Evolutionary conservation across 1,140 invertebrate species (phyloP).

Genomic region (Drosophila burlai): DNA sequence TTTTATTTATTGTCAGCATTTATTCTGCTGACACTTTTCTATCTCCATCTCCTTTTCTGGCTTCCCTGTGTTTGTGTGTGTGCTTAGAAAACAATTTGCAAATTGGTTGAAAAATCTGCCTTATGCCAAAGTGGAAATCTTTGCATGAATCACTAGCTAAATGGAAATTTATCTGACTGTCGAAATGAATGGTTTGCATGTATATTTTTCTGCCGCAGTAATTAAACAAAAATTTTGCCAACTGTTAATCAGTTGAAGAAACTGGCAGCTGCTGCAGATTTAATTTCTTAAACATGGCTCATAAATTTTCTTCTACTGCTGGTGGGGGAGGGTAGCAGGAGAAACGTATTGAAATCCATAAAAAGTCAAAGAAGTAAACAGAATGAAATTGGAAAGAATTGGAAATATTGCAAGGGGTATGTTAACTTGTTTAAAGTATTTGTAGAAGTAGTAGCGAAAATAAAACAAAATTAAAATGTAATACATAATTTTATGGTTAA

Average conservation of each 20-base stretch:
- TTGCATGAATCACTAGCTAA: slow-evolving; percentile 37
- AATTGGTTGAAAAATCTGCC: slow-evolving; percentile 66
- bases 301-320: slow-evolving; percentile 56
- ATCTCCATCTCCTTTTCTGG: slow-evolving; percentile 2
- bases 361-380: slow-evolving; percentile 41
- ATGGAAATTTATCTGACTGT: slow-evolving; percentile 31
- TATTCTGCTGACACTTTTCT: slow-evolving; percentile 79
- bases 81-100: slow-evolving; percentile 81
- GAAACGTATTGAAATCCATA: slow-evolving; percentile 62
- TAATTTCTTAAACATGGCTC: slow-evolving; percentile 67
- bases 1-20: slow-evolving; percentile 83
- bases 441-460: background rate
- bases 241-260: slow-evolving; percentile 68
- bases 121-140: slow-evolving; percentile 46
- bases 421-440: background rate
- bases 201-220: slow-evolving; percentile 69
- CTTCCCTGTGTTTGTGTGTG: slow-evolving; percentile 22
- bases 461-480: too few species aligned
- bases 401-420: background rate
- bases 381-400: slow-evolving; percentile 32
- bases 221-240: slow-evolving; percentile 61
- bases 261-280: slow-evolving; percentile 40
- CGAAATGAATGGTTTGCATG: slow-evolving; percentile 6
- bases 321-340: slow-evolving; percentile 20
- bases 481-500: too few species aligned